These are phyloP conservation scores for Andrena marginata DNA, from an alignment of 2,888 invertebrate species.

Conservation along the genomic window DNA sequence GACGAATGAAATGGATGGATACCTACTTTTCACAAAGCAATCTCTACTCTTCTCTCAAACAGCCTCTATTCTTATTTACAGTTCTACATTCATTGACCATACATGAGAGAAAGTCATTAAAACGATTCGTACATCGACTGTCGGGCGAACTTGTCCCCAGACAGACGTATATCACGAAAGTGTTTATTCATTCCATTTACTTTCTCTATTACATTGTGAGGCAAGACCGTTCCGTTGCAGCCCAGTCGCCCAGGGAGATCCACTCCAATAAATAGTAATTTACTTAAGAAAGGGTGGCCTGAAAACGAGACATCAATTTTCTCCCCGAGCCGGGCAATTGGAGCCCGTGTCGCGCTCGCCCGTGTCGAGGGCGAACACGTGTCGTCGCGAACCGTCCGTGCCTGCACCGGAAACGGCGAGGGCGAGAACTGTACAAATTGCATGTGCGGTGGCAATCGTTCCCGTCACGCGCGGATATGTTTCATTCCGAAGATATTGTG, in stretches of 20 bases:
- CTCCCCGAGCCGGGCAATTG: constrained; percentile 1
- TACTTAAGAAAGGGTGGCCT: constrained; percentile 15
- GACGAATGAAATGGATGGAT: too few species aligned
- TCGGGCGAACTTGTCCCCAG: too few species aligned
- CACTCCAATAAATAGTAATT: constrained; percentile 37
- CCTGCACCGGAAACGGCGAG: neutral
- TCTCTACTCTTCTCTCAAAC: too few species aligned
- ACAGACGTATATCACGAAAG: neutral
- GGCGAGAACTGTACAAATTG: constrained; percentile 41
- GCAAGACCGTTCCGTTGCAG: neutral
- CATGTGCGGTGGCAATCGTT: constrained; percentile 38
- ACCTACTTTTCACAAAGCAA: too few species aligned
- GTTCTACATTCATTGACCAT: too few species aligned
- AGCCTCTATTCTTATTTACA: too few species aligned
- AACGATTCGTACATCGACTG: too few species aligned
- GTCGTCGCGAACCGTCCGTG: constrained; percentile 25
- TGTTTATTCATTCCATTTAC: neutral
- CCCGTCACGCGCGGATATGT: neutral
- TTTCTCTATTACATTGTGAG: neutral
- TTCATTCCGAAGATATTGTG: constrained; percentile 30
- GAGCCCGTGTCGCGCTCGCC: constrained; percentile 12
- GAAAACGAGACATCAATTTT: constrained; percentile 31
- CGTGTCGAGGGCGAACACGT: constrained; percentile 43
- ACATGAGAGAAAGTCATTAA: too few species aligned
- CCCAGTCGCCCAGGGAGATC: neutral